These are phyloP conservation scores for Drosophila borealis DNA, from an alignment of 2,888 invertebrate species.

Conservation along the genomic window DNA sequence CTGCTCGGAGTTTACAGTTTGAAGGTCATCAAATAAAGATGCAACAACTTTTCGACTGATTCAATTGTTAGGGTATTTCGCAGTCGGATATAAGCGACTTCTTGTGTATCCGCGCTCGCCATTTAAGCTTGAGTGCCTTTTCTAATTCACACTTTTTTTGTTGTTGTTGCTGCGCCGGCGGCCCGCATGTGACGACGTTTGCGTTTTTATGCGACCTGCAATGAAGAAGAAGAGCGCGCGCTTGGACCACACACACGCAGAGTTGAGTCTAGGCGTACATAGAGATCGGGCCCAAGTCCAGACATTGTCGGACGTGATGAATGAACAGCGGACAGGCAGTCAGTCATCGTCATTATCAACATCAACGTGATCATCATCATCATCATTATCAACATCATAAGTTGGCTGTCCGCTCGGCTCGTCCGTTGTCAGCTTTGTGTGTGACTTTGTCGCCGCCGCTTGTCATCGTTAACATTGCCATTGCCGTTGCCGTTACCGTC, in stretches of 20 bases:
- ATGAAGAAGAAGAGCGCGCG: conserved; percentile 14
- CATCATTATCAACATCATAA: conserved; percentile 41
- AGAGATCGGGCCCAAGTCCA: conserved; percentile 45
- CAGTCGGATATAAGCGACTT: neutral
- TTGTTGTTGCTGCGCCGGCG: conserved; percentile 17
- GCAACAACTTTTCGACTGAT: too few species aligned
- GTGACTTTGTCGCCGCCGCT: conserved; percentile 70
- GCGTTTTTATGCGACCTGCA: conserved; percentile 66
- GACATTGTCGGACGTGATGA: conserved; percentile 69
- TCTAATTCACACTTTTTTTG: conserved; percentile 77
- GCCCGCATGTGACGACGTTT: conserved; percentile 69
- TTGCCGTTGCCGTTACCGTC: conserved; percentile 3
- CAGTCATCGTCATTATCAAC: conserved; percentile 36
- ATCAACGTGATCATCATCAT: conserved; percentile 20
- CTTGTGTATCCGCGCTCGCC: conserved; percentile 58
- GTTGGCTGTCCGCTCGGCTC: conserved; percentile 35
- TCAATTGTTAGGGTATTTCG: neutral
- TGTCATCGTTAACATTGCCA: conserved; percentile 46
- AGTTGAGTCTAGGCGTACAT: conserved; percentile 3
- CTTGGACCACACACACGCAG: conserved; percentile 54
- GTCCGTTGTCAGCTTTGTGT: conserved; percentile 71
- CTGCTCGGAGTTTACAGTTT: too few species aligned
- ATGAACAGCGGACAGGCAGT: conserved; percentile 60
- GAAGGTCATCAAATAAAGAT: too few species aligned
- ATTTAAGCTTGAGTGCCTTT: conserved; percentile 79